Base-by-base conservation (phyloP, 2,113 vertebrate genomes). In the Canis aureus region DNA sequence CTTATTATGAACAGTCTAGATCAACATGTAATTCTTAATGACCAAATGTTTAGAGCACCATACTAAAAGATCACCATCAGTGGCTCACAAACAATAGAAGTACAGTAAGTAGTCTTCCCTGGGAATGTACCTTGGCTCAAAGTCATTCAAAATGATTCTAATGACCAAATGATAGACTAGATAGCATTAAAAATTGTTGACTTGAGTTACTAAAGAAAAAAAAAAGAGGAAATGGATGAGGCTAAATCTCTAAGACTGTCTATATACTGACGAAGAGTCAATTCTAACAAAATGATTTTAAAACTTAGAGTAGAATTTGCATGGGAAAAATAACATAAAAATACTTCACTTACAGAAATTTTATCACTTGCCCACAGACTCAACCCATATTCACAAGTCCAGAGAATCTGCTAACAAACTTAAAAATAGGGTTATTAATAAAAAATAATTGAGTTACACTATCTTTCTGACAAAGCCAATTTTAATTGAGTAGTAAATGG, bases 381-480 rank as follows among this genome's bases (percentile, higher is more conserved):
- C 8, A 53, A 57, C 12, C 29, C 11, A 83, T 86, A 93, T 60
- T 91, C 62, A 79, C 25, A 95, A 86, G 17, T 88, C 17, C 59
- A 53, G 29, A 15, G 11, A 93, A 97, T 94, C 49, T 94, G 82
- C 2, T 93, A 91, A 53, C n/a, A 88, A 29, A 86, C 64, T 87
- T 88, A 83, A 94, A 96, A 71, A 83, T 32, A 89, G 29, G 11
- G 11, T 53, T 84, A 94, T 83, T 93, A 92, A 60, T 86, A 38
- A 94, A 89, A 85, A 90, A 59, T 87, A 91, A 97, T 89, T 66
- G 51, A 80, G 25, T 82, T 66, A 69, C 13, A 38, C 35, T 86
- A 32, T 73, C 64, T 92, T 60, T 93, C 57, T 53, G n/a, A 94
- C 29, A 53, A 25, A 89, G 51, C 29, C 5, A 53, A 76, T 82